phyloP scores from a whole-genome alignment of 2,113 vertebrate genomes.

The Pituophis catenifer region DNA sequence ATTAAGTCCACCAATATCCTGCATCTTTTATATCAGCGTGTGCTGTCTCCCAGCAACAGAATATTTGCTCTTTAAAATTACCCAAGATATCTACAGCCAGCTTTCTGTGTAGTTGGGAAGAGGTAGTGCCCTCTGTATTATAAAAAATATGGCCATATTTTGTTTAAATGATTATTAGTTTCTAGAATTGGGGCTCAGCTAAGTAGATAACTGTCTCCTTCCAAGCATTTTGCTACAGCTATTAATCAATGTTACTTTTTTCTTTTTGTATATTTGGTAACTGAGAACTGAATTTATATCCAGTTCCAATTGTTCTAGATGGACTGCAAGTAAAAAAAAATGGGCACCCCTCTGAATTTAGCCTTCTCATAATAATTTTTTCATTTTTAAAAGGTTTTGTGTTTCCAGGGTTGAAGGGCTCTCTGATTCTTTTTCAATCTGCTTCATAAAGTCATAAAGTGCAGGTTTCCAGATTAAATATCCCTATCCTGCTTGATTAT shows the following conservation, averaged over 20 bases:
- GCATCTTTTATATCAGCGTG: slow-evolving; percentile 66
- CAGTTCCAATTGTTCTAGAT: slow-evolving; percentile 21
- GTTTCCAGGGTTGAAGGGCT: not conserved
- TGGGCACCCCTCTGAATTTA: not conserved
- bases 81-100: slow-evolving; percentile 63
- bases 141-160: slow-evolving; percentile 44
- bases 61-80: slow-evolving; percentile 73
- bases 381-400: not conserved
- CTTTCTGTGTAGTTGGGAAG: slow-evolving; percentile 57
- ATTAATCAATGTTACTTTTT: not conserved
- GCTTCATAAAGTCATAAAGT: not conserved
- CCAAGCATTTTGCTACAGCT: slow-evolving; percentile 15
- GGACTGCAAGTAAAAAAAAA: not conserved
- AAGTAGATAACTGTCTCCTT: not conserved
- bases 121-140: slow-evolving; percentile 44
- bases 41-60: slow-evolving; percentile 73
- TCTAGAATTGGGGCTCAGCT: slow-evolving; percentile 14
- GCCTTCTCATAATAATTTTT: not conserved
- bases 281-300: slow-evolving; percentile 44
- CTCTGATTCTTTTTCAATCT: not conserved
- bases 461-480: not conserved
- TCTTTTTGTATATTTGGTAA: slow-evolving; percentile 32
- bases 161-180: slow-evolving; percentile 33
- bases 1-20: slow-evolving; percentile 66
- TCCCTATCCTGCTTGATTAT: not conserved